Evolutionary conservation across 1,140 invertebrate species (phyloP).

Genomic region (Chelonus insularis): DNA sequence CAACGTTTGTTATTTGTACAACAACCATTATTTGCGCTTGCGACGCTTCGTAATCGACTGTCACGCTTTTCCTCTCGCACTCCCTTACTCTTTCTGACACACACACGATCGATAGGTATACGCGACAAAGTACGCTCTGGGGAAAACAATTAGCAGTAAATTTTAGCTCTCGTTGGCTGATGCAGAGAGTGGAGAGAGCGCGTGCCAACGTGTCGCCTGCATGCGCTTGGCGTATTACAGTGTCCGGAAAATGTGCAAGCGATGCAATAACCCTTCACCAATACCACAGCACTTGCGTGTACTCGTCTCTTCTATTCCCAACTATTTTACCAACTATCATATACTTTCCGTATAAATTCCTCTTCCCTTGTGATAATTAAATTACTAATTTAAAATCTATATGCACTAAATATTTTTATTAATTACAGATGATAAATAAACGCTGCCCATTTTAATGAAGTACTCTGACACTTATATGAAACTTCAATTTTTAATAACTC

Average conservation of each 20-base stretch:
- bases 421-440: too few species aligned
- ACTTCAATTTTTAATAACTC: too few species aligned
- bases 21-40: not conserved
- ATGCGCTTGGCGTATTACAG: constrained; percentile 13
- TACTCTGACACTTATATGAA: too few species aligned
- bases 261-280: not conserved
- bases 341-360: not conserved
- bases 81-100: not conserved
- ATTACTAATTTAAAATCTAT: too few species aligned
- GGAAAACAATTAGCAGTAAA: constrained; percentile 35
- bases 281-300: not conserved
- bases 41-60: not conserved
- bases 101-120: not conserved
- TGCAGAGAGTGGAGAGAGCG: constrained; percentile 14
- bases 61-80: not conserved
- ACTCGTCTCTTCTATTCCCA: not conserved
- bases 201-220: constrained; percentile 18
- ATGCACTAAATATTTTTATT: too few species aligned
- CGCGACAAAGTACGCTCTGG: constrained; percentile 8
- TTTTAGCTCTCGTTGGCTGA: constrained; percentile 25
- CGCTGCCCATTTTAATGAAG: too few species aligned
- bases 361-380: too few species aligned
- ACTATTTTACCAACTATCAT: not conserved
- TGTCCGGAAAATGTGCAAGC: constrained; percentile 17
- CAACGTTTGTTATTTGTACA: not conserved